Evolutionary conservation across 2,797 vertebrate genomes (phyloP).

Genomic region (Heterohyrax brucei): DNA sequence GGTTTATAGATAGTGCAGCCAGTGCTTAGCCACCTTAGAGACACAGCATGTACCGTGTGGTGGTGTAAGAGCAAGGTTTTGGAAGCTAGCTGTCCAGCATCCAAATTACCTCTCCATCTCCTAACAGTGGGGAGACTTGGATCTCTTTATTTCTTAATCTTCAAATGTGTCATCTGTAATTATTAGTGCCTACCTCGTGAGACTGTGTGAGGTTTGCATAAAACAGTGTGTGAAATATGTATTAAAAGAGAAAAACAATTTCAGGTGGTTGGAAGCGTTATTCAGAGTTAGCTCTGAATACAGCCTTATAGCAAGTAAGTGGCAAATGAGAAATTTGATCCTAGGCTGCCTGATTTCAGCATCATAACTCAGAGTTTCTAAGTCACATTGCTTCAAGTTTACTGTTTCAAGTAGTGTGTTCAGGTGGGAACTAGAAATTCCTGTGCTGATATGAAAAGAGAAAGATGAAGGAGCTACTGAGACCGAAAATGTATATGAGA

Average conservation of each 20-base stretch:
- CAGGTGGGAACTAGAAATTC: not conserved
- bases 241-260: not conserved
- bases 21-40: not conserved
- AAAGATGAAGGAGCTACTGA: not conserved
- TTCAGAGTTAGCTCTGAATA: not conserved
- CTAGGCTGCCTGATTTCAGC: not conserved
- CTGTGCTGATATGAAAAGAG: not conserved
- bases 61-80: not conserved
- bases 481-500: not conserved
- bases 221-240: conserved; percentile 29
- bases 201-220: not conserved
- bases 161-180: not conserved
- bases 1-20: not conserved
- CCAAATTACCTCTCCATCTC: not conserved
- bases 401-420: conserved; percentile 21
- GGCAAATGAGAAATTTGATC: not conserved
- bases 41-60: not conserved
- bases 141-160: not conserved
- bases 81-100: accelerated
- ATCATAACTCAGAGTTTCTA: not conserved
- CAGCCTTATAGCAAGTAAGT: not conserved
- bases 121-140: not conserved
- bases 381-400: not conserved
- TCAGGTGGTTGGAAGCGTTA: not conserved
- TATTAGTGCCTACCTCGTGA: not conserved